Evolutionary conservation across 2,888 invertebrate species (phyloP), one percentile per base, ranked within the genome.

Genomic region (Pammene fasciana): DNA sequence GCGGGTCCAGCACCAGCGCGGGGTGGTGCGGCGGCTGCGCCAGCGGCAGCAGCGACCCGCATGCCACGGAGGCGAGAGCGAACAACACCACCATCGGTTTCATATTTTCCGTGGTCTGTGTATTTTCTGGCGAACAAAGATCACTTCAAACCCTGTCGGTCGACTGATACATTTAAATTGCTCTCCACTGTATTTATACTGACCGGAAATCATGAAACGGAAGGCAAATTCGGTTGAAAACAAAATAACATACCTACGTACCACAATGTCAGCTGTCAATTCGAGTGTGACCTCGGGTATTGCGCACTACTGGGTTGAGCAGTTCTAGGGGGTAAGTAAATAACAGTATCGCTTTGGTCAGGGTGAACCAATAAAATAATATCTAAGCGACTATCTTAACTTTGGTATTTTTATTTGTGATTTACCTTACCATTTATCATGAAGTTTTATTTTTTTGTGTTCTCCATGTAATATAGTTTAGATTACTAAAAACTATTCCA

Each of bases 61-160:
- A 92, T 71, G 93, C 94, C 82, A 94, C 88, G 75, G 94, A 93
- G 81, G 93, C 87, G 74, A 95, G 87, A 88, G 94, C 94, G 87
- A 93, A 94, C 86, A 95, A 94, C 89, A 94, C 94, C 93, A 94
- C 93, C 94, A 93, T 83, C 91, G 91, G 84, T 83, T 86, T 86
- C 90, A 90, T 91, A 75, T 68, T 77, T 26, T 76, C 79, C 83
- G 84, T 86, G 89, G 89, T 89, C 90, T 90, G 90, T 90, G 89
- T 81, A 82, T 79, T 74, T 73, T 77, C 78, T 80, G 82, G 80
- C 83, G 82, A 83, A 83, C 80, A 78, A 61, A 81, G 83, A 86
- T 86, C 86, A 86, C 86, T 86, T 86, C 83, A 81, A 84, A 86
- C 86, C 84, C 83, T 77, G 73, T 77, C 82, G 83, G 86, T 76